Evolutionary conservation across 2,797 vertebrate genomes (phyloP).

Genomic region (Microctenopoma stevenorrisi): DNA sequence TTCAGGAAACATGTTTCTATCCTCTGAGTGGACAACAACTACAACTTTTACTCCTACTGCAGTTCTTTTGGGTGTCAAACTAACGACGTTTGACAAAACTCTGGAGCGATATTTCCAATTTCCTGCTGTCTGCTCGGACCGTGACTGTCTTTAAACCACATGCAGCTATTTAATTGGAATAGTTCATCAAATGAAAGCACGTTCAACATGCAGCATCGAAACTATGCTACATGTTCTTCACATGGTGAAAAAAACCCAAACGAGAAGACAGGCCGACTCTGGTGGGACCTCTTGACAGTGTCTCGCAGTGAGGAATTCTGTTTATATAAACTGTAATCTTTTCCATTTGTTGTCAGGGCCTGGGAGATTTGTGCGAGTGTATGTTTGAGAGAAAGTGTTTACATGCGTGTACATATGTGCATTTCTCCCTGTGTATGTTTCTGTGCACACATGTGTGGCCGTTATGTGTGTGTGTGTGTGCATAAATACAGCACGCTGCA

Average conservation of each 20-base stretch:
- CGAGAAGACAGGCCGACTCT: slow-evolving; percentile 54
- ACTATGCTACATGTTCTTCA: slow-evolving; percentile 23
- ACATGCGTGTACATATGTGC: slow-evolving; percentile 66
- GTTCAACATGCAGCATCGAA: slow-evolving; percentile 24
- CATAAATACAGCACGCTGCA: background rate
- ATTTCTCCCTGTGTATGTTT: slow-evolving; percentile 43
- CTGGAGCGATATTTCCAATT: slow-evolving; percentile 37
- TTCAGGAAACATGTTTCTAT: slow-evolving; percentile 65
- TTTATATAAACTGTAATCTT: slow-evolving; percentile 91
- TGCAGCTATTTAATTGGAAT: slow-evolving; percentile 21
- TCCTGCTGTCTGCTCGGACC: slow-evolving; percentile 33
- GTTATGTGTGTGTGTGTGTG: slow-evolving; percentile 25
- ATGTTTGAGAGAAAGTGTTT: slow-evolving; percentile 61
- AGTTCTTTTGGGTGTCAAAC: slow-evolving; percentile 44
- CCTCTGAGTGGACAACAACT: slow-evolving; percentile 50
- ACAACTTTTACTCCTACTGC: slow-evolving; percentile 51
- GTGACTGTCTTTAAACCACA: slow-evolving; percentile 37
- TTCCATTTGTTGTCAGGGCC: slow-evolving; percentile 86
- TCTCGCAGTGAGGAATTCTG: slow-evolving; percentile 87
- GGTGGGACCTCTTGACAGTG: slow-evolving; percentile 85
- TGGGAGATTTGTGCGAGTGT: slow-evolving; percentile 68
- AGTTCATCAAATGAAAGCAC: slow-evolving; percentile 28
- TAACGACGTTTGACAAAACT: slow-evolving; percentile 54
- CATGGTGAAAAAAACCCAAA: slow-evolving; percentile 14
- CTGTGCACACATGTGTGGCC: slow-evolving; percentile 16